Evolutionary conservation across 2,113 vertebrate genomes (phyloP), one percentile per base, ranked within the genome.

Genomic region (Scolopax mira): DNA sequence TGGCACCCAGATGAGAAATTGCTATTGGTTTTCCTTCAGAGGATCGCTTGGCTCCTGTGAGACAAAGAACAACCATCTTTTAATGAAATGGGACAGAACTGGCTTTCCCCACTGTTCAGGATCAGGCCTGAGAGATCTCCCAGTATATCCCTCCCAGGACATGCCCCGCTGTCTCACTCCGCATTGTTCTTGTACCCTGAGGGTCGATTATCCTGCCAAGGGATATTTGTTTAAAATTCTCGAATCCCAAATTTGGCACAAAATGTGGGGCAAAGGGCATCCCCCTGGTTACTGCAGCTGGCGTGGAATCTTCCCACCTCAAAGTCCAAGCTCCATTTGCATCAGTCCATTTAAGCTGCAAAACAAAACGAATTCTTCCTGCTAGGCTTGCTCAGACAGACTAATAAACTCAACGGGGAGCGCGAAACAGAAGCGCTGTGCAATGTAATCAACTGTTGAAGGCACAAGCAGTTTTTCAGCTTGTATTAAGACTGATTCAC

Each of bases 231-330:
- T 96, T 92, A 77, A 94, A 96, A 96, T 89, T 93, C 94, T 73
- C 62, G 2, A 96, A 90, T 10, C 79, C 77, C 90, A 86, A 96
- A 87, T 94, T 72, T 94, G 96, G 94, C 93, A 95, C 69, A 42
- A 92, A 75, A 97, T 92, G 48, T 87, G 49, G 93, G 33, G 49
- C 73, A 96, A 94, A 96, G 96, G 94, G 90, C 92, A 96, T 97
- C 42, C 90, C 96, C 80, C 73, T 81, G 96, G 93, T 96, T 95
- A 96, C 93, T 75, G 92, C 86, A 81, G 86, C 83, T 82, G 86
- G 83, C 28, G 49, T 85, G 92, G 90, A 96, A 96, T 96, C 96
- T 96, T 97, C 95, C 78, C 94, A 95, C 96, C 94, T 97, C 94
- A 95, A 93, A 97, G 96, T 97, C 95, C 96, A 96, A 82, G 92